Evolutionary conservation across 2,113 vertebrate species (phyloP), one percentile per base, ranked within the genome.

Genomic region (Cyprinodon tularosa): DNA sequence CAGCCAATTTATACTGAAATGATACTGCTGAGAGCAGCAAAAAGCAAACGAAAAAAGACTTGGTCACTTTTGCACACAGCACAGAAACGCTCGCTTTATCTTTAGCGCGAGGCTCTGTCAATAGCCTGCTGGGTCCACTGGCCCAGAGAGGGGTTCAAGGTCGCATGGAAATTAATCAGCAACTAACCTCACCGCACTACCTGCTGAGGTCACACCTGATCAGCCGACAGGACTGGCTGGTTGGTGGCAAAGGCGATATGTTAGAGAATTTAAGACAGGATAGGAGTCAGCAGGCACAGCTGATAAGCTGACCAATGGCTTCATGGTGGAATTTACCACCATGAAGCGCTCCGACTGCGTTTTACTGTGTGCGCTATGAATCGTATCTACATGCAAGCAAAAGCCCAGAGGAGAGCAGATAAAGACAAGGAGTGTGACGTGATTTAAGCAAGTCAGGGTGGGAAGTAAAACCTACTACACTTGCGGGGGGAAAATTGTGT

Each of bases 121-220:
- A 95, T 86, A 95, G 90, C 90, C 84, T 91, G 91, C 85, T 81
- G 88, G 88, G 94, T 94, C 92, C 94, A 94, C 89, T 90, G 92
- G 80, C 90, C 93, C 68, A 83, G 75, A 86, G 84, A 86, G 66
- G 73, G 90, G 93, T 93, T 94, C 94, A 94, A 95, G 94, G 94
- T 91, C 92, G 89, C 83, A 68, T 72, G 68, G 63, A 91, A 84
- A 93, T 93, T 93, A 91, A 93, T 92, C 84, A 93, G 77, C 89
- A 93, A 92, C 90, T 83, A 94, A 85, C 85, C 88, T 82, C 83
- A 85, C 84, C 86, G 47, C 77, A 77, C 74, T 72, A 83, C 74
- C 63, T 72, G 68, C 61, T 72, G 68, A 72, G 89, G 84, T 85
- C 90, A 79, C n/a, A 20, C 73, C 81, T 44, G 48, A 66, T 14